Evolutionary conservation across 2,113 vertebrate species (phyloP).

Genomic region (Ursus arctos): DNA sequence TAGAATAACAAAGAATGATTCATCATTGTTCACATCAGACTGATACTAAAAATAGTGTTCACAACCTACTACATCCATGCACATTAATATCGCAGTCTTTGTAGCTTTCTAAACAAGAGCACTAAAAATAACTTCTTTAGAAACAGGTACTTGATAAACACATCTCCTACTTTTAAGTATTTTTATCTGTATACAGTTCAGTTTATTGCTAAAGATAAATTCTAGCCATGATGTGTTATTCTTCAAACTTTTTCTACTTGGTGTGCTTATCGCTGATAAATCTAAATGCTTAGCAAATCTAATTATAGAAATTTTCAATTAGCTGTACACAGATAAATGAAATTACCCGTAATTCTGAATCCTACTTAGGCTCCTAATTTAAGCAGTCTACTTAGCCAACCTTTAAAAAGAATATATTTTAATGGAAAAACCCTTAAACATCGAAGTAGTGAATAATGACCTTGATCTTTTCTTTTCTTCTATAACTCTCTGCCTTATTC

Average conservation of each 20-base stretch:
- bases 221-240: slow-evolving; percentile 34
- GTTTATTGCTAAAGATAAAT: slow-evolving; percentile 65
- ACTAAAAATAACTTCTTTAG: slow-evolving; percentile 74
- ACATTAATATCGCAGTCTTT: slow-evolving; percentile 79
- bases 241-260: slow-evolving; percentile 22
- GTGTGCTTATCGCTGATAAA: slow-evolving; percentile 26
- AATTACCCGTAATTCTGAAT: slow-evolving; percentile 57
- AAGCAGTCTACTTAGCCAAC: slow-evolving; percentile 23
- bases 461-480: slow-evolving; percentile 57
- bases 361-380: background rate
- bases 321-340: slow-evolving; percentile 59
- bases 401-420: slow-evolving; percentile 53
- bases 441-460: slow-evolving; percentile 41
- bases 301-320: slow-evolving; percentile 53
- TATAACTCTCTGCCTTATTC: slow-evolving; percentile 20
- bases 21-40: slow-evolving; percentile 86
- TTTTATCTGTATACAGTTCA: slow-evolving; percentile 53
- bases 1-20: slow-evolving; percentile 84
- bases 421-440: slow-evolving; percentile 23
- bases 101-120: slow-evolving; percentile 37
- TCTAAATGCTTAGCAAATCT: slow-evolving; percentile 43
- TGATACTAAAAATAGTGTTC: slow-evolving; percentile 86
- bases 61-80: slow-evolving; percentile 77
- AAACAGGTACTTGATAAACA: slow-evolving; percentile 28
- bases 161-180: background rate